Evolutionary conservation across 2,888 invertebrate genomes (phyloP).

Genomic region (Acrobeloides nanus): DNA sequence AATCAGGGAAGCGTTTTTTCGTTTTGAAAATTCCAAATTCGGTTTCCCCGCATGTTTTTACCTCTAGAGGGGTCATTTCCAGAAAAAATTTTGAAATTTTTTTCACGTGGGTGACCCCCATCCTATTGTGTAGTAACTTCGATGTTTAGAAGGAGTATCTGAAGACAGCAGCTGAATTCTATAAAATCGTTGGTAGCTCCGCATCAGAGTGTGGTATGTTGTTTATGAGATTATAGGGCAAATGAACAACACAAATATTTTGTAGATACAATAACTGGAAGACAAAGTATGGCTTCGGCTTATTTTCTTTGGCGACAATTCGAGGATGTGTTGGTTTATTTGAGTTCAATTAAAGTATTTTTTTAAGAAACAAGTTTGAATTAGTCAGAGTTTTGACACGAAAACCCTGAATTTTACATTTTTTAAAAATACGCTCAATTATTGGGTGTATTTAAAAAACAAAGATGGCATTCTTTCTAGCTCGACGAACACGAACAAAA

Average conservation of each 20-base stretch:
- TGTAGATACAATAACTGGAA: slow-evolving; percentile 76
- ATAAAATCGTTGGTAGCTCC: slow-evolving; percentile 89
- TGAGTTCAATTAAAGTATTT: slow-evolving; percentile 78
- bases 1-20: too few relatives aligned
- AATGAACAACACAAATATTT: slow-evolving; percentile 1
- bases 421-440: too few relatives aligned
- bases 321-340: slow-evolving; percentile 88
- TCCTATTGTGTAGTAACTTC: too few relatives aligned
- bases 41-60: too few relatives aligned
- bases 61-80: too few relatives aligned
- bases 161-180: slow-evolving; percentile 88
- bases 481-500: too few relatives aligned
- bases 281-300: slow-evolving; percentile 96
- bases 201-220: slow-evolving; percentile 75
- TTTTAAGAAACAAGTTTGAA: neutral
- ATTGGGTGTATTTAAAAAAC: too few relatives aligned
- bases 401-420: too few relatives aligned
- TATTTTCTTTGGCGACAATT: slow-evolving; percentile 88
- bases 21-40: too few relatives aligned
- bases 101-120: too few relatives aligned
- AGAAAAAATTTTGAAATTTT: too few relatives aligned
- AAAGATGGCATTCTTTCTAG: too few relatives aligned
- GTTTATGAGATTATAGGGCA: slow-evolving; percentile 4
- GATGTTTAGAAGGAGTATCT: slow-evolving; percentile 75
- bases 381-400: neutral